Evolutionary conservation across 2,888 invertebrate genomes (phyloP).

Genomic region (Mythimna pallens): DNA sequence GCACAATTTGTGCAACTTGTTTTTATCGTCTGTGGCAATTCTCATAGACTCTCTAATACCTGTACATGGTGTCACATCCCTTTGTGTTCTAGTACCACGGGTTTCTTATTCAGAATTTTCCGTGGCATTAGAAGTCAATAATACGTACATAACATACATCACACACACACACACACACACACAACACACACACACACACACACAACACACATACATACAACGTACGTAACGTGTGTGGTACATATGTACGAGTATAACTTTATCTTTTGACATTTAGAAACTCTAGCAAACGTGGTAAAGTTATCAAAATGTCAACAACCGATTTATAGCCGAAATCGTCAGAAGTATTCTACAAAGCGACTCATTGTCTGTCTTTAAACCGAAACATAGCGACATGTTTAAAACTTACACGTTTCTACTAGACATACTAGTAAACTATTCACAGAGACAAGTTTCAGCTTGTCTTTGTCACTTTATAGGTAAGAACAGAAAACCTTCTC

Average conservation of each 20-base stretch:
- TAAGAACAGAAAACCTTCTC: slow-evolving; percentile 4
- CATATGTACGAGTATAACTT: too few species aligned
- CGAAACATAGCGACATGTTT: slow-evolving; percentile 28
- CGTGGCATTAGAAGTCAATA: not conserved
- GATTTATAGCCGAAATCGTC: not conserved
- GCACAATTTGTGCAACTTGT: too few species aligned
- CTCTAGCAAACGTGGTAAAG: not conserved
- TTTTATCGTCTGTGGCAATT: too few species aligned
- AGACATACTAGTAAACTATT: slow-evolving; percentile 46
- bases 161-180: too few species aligned
- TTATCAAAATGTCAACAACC: slow-evolving; percentile 22
- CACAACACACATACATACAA: too few species aligned
- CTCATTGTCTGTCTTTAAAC: slow-evolving; percentile 29
- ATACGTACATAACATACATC: too few species aligned
- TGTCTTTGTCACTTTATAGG: slow-evolving; percentile 5
- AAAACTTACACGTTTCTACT: slow-evolving; percentile 41
- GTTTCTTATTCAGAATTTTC: too few species aligned
- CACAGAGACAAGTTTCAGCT: slow-evolving; percentile 52
- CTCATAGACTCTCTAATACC: too few species aligned
- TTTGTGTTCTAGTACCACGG: too few species aligned
- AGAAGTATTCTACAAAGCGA: slow-evolving; percentile 19
- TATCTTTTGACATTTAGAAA: slow-evolving; percentile 2
- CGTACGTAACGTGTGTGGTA: too few species aligned
- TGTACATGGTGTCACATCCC: too few species aligned
- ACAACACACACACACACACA: too few species aligned